phyloP scores from a whole-genome alignment of 1,140 invertebrate genomes.

The Drosophila bocqueti region DNA sequence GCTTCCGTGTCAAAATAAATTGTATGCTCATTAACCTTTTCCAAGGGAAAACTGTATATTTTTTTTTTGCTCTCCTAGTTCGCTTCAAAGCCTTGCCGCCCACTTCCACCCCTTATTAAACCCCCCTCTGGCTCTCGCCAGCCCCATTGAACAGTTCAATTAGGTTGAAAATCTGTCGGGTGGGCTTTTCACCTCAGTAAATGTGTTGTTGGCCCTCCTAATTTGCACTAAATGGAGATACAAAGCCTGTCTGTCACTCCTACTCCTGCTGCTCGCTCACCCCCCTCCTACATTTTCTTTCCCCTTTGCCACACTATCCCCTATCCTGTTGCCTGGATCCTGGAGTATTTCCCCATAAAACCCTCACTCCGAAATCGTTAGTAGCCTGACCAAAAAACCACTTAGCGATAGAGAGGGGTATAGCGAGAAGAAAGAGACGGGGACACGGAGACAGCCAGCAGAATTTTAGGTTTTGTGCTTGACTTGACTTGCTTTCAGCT shows the following conservation, averaged over 20 bases:
- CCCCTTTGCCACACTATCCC: conserved; percentile 16
- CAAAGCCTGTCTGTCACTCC: conserved; percentile 39
- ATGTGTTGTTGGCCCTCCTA: conserved; percentile 32
- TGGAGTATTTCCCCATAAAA: background rate
- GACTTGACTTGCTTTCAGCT: conserved; percentile 48
- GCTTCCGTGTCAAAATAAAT: background rate
- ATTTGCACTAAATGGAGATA: conserved; percentile 36
- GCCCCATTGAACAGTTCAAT: conserved; percentile 35
- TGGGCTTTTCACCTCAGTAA: conserved; percentile 32
- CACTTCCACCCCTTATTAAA: conserved; percentile 3
- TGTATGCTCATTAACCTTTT: background rate
- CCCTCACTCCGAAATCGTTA: conserved; percentile 12
- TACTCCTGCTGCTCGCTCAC: background rate
- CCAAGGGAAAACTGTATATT: background rate
- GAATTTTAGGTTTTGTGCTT: conserved; percentile 45
- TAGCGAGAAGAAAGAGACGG: conserved; percentile 13
- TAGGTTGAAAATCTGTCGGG: conserved; percentile 29
- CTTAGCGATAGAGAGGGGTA: conserved; percentile 26
- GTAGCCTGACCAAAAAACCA: conserved; percentile 49
- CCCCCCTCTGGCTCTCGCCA: too few species aligned
- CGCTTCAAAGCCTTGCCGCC: conserved; percentile 1
- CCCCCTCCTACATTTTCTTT: too few species aligned
- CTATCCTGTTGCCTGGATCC: conserved; percentile 4
- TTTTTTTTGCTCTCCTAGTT: background rate
- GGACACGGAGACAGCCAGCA: conserved; percentile 22